These are phyloP conservation scores for Lithobates sylvaticus DNA, from an alignment of 2,797 vertebrate species.

Conservation along the genomic window DNA sequence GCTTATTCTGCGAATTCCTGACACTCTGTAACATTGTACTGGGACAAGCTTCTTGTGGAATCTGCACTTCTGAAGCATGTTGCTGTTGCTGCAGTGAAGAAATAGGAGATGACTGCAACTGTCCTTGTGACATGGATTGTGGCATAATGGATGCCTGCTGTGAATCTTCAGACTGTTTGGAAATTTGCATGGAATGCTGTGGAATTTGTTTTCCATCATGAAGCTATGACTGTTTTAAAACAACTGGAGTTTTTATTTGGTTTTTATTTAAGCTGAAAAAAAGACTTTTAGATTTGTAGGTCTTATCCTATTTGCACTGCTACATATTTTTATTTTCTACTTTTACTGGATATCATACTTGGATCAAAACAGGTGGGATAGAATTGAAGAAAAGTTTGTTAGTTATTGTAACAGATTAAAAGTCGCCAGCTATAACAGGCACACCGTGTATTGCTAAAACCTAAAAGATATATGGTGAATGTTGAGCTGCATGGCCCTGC, in stretches of 20 bases:
- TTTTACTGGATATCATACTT: slow-evolving; percentile 48
- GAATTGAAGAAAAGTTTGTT: not conserved
- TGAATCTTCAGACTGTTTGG: slow-evolving; percentile 97
- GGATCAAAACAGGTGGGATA: not conserved
- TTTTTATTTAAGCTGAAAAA: slow-evolving; percentile 57
- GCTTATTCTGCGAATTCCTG: slow-evolving; percentile 98
- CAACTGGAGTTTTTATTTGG: slow-evolving; percentile 67
- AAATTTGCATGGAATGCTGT: slow-evolving; percentile 99
- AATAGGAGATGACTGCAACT: slow-evolving; percentile 94
- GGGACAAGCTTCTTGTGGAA: slow-evolving; percentile 91
- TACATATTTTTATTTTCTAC: slow-evolving; percentile 59
- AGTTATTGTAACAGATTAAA: not conserved
- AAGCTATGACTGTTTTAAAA: slow-evolving; percentile 61
- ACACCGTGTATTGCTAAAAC: not conserved
- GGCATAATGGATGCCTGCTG: slow-evolving; percentile 98
- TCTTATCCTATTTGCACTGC: slow-evolving; percentile 74
- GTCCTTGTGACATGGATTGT: slow-evolving; percentile 95
- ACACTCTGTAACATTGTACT: slow-evolving; percentile 95
- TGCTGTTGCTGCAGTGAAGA: slow-evolving; percentile 92
- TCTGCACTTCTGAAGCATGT: slow-evolving; percentile 90
- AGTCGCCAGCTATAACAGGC: not conserved
- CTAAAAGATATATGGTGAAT: not conserved
- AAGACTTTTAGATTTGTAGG: slow-evolving; percentile 69
- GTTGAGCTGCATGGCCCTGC: not conserved
- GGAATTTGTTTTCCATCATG: slow-evolving; percentile 96